Evolutionary conservation across 1,140 invertebrate species (phyloP).

Genomic region (Acromyrmex heyeri): DNA sequence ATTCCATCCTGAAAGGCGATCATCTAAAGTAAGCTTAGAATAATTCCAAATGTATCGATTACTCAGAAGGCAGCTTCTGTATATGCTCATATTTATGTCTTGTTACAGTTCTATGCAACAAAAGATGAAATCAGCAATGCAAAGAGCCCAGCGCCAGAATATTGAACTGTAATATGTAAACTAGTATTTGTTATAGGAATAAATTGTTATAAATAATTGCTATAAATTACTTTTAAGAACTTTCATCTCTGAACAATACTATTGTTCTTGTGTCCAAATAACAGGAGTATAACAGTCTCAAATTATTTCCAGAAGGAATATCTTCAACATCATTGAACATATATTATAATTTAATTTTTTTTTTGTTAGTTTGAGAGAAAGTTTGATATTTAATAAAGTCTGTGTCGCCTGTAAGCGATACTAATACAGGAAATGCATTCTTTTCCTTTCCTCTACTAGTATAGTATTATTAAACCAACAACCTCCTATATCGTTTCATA

Average conservation of each 20-base stretch:
- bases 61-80: not conserved
- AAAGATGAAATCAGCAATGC: constrained; percentile 88
- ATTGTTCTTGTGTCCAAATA: not conserved
- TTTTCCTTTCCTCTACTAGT: not conserved
- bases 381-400: constrained; percentile 40
- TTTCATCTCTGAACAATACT: not conserved
- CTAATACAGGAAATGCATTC: not conserved
- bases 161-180: constrained; percentile 80
- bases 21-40: not conserved
- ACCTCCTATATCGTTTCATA: not conserved
- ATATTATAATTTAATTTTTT: constrained; percentile 37
- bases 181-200: constrained; percentile 62
- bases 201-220: constrained; percentile 30
- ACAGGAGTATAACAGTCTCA: not conserved
- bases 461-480: not conserved
- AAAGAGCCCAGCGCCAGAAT: constrained; percentile 89
- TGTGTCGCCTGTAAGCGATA: not conserved
- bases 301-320: not conserved
- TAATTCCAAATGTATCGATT: not conserved
- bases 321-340: not conserved
- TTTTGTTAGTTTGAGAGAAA: not conserved
- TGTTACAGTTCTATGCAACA: constrained; percentile 90
- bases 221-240: not conserved
- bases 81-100: constrained; percentile 39
- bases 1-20: not conserved